Base-by-base conservation (phyloP, 2,888 invertebrate genomes). In the Brachyopa scutellaris region DNA sequence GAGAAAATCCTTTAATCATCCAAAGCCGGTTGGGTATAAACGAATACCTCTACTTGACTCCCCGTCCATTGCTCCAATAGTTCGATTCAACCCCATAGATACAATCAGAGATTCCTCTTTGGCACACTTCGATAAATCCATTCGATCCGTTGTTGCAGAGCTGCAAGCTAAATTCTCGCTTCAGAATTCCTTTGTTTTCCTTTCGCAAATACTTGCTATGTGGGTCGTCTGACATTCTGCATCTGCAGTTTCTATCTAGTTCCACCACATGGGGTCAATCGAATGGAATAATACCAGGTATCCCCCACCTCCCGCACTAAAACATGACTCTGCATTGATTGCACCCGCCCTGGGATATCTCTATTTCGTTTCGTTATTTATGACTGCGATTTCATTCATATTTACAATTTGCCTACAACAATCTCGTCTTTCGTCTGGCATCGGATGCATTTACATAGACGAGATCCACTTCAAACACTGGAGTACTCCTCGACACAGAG, bases 281-380 rank as follows among this genome's bases (percentile, higher is more conserved):
- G 64, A 72, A 72, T 70, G 62, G 17, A 74, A 40, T 31, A 36
- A 29, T 33, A 53, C 42, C 42, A 53, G 49, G 23, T 15, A 19
- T 70, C 42, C 23, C 33, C 45, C 33, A 33, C 70, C 26, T 8
- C 15, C 23, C 11, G 29, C n/a, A 57, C 40, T 36, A 17, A 4
- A 31, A 15, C 23, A 57, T 5, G 4, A 7, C 13, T 19, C 42
- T 7, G 7, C 36, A 11, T 17, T 49, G 66, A 79, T 61, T 66
- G 61, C 67, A 62, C 74, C 66, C 79, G 67, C 67, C 79, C 74
- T 55, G 66, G 61, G 67, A 79, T 73, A 79, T 79, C 79, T 79
- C 74, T 74, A 79, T 79, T 79, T 79, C 74, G 73, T 23, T 47
- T 67, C 55, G 66, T 73, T 73, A 73, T 79, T 79, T 79, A 79